Base-by-base conservation (phyloP, 2,888 invertebrate species). In the Prenolepis imparis region DNA sequence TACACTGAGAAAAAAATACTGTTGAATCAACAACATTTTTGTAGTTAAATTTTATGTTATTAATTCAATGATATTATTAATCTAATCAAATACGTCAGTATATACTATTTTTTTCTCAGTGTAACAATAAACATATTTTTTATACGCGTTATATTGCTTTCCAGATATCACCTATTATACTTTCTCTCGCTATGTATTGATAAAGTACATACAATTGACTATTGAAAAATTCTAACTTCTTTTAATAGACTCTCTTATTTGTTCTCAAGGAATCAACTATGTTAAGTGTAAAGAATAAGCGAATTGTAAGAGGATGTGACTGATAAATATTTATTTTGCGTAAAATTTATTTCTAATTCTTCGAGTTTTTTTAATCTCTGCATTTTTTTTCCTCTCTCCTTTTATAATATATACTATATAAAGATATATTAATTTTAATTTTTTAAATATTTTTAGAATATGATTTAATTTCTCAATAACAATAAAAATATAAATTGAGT, bases 71-170 rank as follows among this genome's bases (percentile, higher is more conserved):
- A n/a, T n/a, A n/a, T n/a, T n/a, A n/a, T n/a, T n/a, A n/a, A n/a
- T n/a, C n/a, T n/a, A n/a, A n/a, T n/a, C n/a, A n/a, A n/a, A n/a
- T n/a, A n/a, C n/a, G n/a, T n/a, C n/a, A n/a, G n/a, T n/a, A n/a
- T n/a, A n/a, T n/a, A n/a, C n/a, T n/a, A n/a, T n/a, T n/a, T n/a
- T n/a, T n/a, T n/a, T n/a, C n/a, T n/a, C n/a, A n/a, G n/a, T n/a
- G n/a, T n/a, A 67, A 91, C 52, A 52, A 52, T n/a, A 52, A 52
- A 52, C 83, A 90, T 94, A 93, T 93, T 93, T 93, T 92, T 93
- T 90, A 93, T 92, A 52, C n/a, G 92, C 92, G 91, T 91, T 90
- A 89, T 85, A 91, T 82, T 80, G 72, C 63, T 70, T 63, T 66
- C 75, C 41, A 70, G 21, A 28, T 52, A 52, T 70, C 70, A 77